phyloP scores from a whole-genome alignment of 2,113 vertebrate genomes.

The Etia nguti region DNA sequence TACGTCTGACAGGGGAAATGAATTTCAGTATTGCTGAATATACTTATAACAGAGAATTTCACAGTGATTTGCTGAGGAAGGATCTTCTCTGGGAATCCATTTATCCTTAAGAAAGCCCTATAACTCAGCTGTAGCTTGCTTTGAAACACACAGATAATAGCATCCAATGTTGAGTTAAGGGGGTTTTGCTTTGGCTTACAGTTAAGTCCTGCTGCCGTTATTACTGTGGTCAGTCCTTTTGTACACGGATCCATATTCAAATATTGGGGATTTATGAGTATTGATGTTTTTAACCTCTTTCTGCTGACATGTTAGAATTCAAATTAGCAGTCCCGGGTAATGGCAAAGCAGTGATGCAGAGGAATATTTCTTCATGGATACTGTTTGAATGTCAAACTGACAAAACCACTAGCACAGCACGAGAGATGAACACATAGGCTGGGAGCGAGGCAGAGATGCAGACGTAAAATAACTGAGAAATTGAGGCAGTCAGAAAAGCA shows the following conservation, averaged over 20 bases:
- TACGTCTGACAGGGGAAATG: slow-evolving; percentile 7
- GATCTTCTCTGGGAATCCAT: slow-evolving; percentile 33
- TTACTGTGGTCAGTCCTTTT: slow-evolving; percentile 49
- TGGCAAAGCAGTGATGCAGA: slow-evolving; percentile 43
- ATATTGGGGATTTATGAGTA: slow-evolving; percentile 61
- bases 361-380: slow-evolving; percentile 59
- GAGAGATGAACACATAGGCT: slow-evolving; percentile 25
- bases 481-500: background rate
- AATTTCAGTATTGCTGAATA: slow-evolving; percentile 19
- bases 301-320: slow-evolving; percentile 63
- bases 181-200: slow-evolving; percentile 35
- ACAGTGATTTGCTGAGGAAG: slow-evolving; percentile 33
- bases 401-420: slow-evolving; percentile 45
- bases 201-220: slow-evolving; percentile 22
- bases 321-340: slow-evolving; percentile 51
- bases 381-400: slow-evolving; percentile 57
- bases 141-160: slow-evolving; percentile 38
- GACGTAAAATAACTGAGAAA: background rate
- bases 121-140: slow-evolving; percentile 19
- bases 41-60: slow-evolving; percentile 13
- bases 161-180: slow-evolving; percentile 26
- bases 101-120: slow-evolving; percentile 25
- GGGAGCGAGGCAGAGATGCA: background rate
- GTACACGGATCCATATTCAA: slow-evolving; percentile 63
- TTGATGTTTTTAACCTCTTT: slow-evolving; percentile 65